These are phyloP conservation scores for Psophia crepitans DNA, from an alignment of 2,113 vertebrate genomes.

Conservation along the genomic window DNA sequence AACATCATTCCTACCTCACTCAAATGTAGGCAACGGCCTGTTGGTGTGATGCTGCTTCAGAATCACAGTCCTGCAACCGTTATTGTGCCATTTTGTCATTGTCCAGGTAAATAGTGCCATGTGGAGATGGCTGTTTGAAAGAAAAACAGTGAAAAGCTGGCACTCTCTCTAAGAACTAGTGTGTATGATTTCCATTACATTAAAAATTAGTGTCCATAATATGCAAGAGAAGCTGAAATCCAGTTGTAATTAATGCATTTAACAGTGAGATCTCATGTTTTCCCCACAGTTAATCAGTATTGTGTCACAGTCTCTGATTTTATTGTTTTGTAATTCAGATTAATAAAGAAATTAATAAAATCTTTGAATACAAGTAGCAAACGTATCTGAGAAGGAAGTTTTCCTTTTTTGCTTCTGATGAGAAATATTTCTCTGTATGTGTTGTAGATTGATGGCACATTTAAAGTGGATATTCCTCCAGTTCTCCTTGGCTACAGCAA, in stretches of 20 bases:
- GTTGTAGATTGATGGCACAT: constrained; percentile 91
- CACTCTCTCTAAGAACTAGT: background rate
- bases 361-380: background rate
- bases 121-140: background rate
- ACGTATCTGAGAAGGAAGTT: background rate
- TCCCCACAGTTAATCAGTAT: background rate
- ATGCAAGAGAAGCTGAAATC: background rate
- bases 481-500: constrained; percentile 95
- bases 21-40: background rate
- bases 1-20: background rate
- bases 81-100: background rate
- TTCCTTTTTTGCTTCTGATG: background rate
- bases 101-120: background rate
- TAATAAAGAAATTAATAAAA: background rate
- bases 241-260: background rate
- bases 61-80: background rate
- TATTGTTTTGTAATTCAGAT: background rate
- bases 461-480: constrained; percentile 88
- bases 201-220: background rate
- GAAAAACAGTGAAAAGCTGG: background rate
- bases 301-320: background rate
- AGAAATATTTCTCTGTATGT: background rate
- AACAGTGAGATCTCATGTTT: background rate
- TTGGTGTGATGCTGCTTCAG: background rate
- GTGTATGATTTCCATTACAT: background rate